A percentile compares a stretch with the other conserved stretches of the same genome.
Evolutionary conservation across 2,888 invertebrate species (phyloP).

Genomic region (Cheiracanthium punctorium): DNA sequence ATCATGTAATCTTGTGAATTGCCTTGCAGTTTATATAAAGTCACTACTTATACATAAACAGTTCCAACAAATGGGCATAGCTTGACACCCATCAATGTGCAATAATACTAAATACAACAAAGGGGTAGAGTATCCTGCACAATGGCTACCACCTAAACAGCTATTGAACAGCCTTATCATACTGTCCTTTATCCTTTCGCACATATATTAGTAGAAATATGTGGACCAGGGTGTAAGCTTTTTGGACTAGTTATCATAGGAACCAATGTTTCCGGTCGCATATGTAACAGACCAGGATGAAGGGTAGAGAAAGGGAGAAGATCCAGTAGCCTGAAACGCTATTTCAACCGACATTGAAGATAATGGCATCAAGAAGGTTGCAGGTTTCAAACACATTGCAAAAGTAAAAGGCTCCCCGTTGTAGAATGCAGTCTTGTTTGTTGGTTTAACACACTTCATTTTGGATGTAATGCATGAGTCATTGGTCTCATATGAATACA

Average conservation of each 20-base stretch:
- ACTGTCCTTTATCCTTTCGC: constrained; percentile 41
- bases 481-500: constrained; percentile 7
- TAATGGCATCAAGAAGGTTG: constrained; percentile 31
- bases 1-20: constrained; percentile 64
- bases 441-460: constrained; percentile 33
- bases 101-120: constrained; percentile 70
- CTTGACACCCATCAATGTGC: constrained; percentile 65
- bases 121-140: constrained; percentile 64
- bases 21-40: constrained; percentile 66
- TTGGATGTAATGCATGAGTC: constrained; percentile 8
- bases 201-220: constrained; percentile 55
- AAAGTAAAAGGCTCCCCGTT: constrained; percentile 48
- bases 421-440: constrained; percentile 29
- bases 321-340: constrained; percentile 40
- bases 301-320: constrained; percentile 33
- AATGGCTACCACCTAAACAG: constrained; percentile 69
- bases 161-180: constrained; percentile 58
- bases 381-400: constrained; percentile 35
- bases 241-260: constrained; percentile 70
- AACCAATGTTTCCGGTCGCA: constrained; percentile 65
- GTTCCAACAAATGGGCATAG: constrained; percentile 67
- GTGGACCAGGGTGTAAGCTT: constrained; percentile 64
- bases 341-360: constrained; percentile 38
- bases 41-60: constrained; percentile 67
- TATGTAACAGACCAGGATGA: constrained; percentile 58